Percentiles rank a stretch among this genome's conserved stretches.
phyloP scores from a whole-genome alignment of 2,113 vertebrate species.

The Aix galericulata region DNA sequence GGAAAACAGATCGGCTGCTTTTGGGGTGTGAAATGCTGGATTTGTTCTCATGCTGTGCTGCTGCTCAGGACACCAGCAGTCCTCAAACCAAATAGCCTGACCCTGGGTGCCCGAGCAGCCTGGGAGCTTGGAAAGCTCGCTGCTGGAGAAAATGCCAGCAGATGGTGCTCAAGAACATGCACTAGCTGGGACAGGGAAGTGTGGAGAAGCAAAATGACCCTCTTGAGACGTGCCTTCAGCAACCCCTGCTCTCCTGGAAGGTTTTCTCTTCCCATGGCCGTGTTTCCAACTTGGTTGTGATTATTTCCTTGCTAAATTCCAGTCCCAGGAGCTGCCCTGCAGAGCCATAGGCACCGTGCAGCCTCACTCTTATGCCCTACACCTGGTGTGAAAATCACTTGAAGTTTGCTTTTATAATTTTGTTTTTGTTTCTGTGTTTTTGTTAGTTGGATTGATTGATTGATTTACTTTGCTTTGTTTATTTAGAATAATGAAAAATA shows the following conservation, averaged over 20 bases:
- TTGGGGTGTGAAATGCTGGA: not conserved
- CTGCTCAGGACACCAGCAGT: accelerated
- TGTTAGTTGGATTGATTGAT: too few species aligned
- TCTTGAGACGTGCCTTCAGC: not conserved
- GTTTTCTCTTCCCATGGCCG: not conserved
- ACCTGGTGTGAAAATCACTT: not conserved
- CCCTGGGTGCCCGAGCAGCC: not conserved
- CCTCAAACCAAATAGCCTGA: not conserved
- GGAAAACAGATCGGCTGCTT: not conserved
- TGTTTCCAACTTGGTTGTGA: not conserved
- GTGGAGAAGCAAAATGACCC: not conserved
- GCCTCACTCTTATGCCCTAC: not conserved
- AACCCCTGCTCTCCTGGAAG: not conserved
- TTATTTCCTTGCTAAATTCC: not conserved
- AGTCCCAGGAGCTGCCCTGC: not conserved
- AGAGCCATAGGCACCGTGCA: not conserved
- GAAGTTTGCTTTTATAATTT: not conserved
- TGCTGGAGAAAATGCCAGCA: conserved; percentile 11
- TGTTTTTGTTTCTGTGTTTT: not conserved
- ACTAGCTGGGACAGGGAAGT: not conserved
- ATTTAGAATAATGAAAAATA: not conserved
- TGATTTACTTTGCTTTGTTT: not conserved
- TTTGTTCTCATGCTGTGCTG: not conserved
- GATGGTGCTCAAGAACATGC: conserved; percentile 36
- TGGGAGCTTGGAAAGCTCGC: not conserved